phyloP scores from a whole-genome alignment of 53 echinoderm and acorn worm genomes.

The Echinometra lucunter region DNA sequence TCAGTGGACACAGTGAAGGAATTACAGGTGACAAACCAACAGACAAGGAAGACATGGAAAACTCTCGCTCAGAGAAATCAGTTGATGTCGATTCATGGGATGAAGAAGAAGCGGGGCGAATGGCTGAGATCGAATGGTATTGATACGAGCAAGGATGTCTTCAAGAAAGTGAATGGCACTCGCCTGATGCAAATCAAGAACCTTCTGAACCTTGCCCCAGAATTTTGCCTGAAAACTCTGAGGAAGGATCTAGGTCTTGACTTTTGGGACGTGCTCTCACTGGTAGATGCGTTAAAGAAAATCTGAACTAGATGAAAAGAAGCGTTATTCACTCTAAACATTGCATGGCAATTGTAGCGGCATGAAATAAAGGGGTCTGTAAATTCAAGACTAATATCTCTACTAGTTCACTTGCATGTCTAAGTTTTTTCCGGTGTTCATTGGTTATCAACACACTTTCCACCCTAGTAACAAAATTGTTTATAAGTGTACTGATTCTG shows the following conservation, averaged over 20 bases:
- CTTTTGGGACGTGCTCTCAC: not conserved
- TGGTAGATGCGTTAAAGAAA: constrained; percentile 7
- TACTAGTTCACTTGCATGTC: too few species aligned
- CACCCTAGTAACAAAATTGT: too few species aligned
- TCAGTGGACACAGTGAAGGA: not conserved
- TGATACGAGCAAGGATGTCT: not conserved
- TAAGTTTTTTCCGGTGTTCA: too few species aligned
- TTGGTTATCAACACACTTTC: too few species aligned
- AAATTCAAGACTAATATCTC: too few species aligned
- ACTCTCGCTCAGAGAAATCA: not conserved
- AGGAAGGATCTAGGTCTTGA: not conserved
- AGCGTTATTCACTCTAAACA: too few species aligned
- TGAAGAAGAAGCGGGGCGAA: not conserved
- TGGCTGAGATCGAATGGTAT: constrained; percentile 19
- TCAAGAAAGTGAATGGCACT: constrained; percentile 25
- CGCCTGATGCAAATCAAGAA: constrained; percentile 33
- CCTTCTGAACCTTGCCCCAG: constrained; percentile 10
- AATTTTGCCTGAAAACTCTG: constrained; percentile 41
- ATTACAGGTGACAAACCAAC: not conserved
- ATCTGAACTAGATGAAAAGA: not conserved
- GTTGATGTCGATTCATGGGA: not conserved
- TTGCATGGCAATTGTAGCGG: too few species aligned
- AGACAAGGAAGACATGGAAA: not conserved
- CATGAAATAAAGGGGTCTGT: too few species aligned
- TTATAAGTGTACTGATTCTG: too few species aligned